Evolutionary conservation across 2,113 vertebrate species (phyloP), one percentile per base, ranked within the genome.

Genomic region (Pterocles orientalis): DNA sequence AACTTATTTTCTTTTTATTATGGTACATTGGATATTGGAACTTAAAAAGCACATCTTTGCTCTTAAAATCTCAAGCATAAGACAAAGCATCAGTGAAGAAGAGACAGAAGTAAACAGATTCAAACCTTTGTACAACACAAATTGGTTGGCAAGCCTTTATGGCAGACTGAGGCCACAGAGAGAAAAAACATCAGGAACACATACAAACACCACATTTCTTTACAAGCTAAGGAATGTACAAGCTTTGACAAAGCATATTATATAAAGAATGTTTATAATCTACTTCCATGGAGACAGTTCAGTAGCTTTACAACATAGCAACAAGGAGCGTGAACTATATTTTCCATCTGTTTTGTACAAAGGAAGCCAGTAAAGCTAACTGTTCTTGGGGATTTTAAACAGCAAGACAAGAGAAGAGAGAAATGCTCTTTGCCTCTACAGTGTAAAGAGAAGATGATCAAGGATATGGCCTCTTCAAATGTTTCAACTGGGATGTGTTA

Each of bases 221-320:
- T 82, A 95, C 24, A 94, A 95, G 45, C 84, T n/a, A 86, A 95
- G 71, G 86, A 95, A 96, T 86, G 93, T 94, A 83, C 73, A 50
- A 85, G 84, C 73, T 94, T 95, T 90, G 85, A 84, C 82, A 91
- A 97, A 93, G 43, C 51, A 54, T 85, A 79, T 94, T 91, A 60
- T 89, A 88, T 90, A 96, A 94, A 94, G 39, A 78, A 84, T 94
- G 91, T 93, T 96, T 97, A 95, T 96, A 96, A 97, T 68, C 26
- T 70, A 92, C 58, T 95, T 96, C 70, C 65, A 94, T 94, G 76
- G 95, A 97, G 84, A 93, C 80, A 87, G 75, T 92, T 95, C 86
- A 95, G 86, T 94, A 96, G 95, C 92, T 90, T 96, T 91, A 57
- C 72, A 95, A 96, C 58, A 80, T 5, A 91, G 73, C 56, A 95